These are phyloP conservation scores for Molorchus minor DNA, from an alignment of 2,888 invertebrate genomes.

Conservation along the genomic window DNA sequence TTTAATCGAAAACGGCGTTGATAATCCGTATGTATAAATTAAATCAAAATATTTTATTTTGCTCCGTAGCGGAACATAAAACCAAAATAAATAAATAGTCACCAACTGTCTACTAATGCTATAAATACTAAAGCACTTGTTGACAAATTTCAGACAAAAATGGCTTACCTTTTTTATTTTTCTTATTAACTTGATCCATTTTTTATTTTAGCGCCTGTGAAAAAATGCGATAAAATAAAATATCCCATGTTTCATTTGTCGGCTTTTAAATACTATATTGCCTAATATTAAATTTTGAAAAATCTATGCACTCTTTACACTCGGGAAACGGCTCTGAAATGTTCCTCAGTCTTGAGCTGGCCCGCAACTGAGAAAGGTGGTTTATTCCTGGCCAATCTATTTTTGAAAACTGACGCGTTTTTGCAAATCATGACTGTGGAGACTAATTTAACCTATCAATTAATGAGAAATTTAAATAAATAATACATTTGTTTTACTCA, in stretches of 20 bases:
- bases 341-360: slow-evolving; percentile 53
- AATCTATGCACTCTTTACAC: slow-evolving; percentile 46
- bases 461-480: not conserved
- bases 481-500: not conserved
- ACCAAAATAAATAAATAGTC: not conserved
- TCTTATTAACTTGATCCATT: slow-evolving; percentile 40
- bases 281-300: not conserved
- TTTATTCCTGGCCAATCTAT: slow-evolving; percentile 54
- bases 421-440: slow-evolving; percentile 48
- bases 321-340: slow-evolving; percentile 53
- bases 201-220: slow-evolving; percentile 6
- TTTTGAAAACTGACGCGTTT: slow-evolving; percentile 55
- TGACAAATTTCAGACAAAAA: slow-evolving; percentile 3
- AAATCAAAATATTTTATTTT: not conserved
- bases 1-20: not conserved
- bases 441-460: slow-evolving; percentile 17
- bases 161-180: slow-evolving; percentile 38
- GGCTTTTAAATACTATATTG: slow-evolving; percentile 15
- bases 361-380: slow-evolving; percentile 51
- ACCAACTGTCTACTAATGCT: not conserved
- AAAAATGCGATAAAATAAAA: slow-evolving; percentile 9
- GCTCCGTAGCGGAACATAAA: not conserved
- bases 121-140: slow-evolving; percentile 2
- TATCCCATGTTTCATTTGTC: slow-evolving; percentile 29
- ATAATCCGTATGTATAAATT: not conserved